Conservation (phyloP, 2,888 invertebrate species). For the Xylota sylvarum region DNA sequence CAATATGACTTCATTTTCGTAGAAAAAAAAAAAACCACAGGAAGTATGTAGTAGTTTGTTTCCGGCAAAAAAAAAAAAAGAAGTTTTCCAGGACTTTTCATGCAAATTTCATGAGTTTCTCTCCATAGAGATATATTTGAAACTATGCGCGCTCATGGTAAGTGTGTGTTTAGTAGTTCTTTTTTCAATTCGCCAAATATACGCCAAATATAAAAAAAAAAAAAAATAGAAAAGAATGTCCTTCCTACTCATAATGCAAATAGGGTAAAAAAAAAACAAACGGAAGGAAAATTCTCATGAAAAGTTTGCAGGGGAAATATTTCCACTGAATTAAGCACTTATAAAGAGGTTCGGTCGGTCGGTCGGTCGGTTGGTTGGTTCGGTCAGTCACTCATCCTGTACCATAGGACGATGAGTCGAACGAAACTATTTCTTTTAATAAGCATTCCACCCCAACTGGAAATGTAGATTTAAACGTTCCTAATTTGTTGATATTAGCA, state of each 20-base stretch:
- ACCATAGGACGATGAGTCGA: not conserved
- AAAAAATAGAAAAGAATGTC: constrained; percentile 18
- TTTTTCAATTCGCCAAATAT: constrained; percentile 52
- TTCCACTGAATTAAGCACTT: constrained; percentile 68
- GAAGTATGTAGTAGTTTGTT: constrained; percentile 47
- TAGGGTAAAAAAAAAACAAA: constrained; percentile 9
- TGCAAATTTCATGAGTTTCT: constrained; percentile 57
- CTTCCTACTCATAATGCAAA: constrained; percentile 22
- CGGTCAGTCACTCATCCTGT: constrained; percentile 4
- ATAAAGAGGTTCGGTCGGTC: constrained; percentile 38
- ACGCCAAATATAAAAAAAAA: not conserved
- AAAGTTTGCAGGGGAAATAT: constrained; percentile 60
- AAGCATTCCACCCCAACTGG: constrained; percentile 10
- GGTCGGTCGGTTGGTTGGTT: not conserved
- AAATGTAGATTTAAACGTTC: constrained; percentile 37
- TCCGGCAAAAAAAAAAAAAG: constrained; percentile 44
- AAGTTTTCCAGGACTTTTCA: constrained; percentile 29
- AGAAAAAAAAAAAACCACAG: constrained; percentile 38
- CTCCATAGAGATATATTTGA: not conserved
- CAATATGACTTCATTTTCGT: constrained; percentile 16
- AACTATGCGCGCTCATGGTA: constrained; percentile 31
- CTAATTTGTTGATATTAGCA: constrained; percentile 69
- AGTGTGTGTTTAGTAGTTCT: constrained; percentile 54
- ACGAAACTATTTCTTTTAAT: constrained; percentile 19
- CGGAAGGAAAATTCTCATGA: constrained; percentile 59